phyloP scores from a whole-genome alignment of 2,888 invertebrate species.

The Eudemis profundana region DNA sequence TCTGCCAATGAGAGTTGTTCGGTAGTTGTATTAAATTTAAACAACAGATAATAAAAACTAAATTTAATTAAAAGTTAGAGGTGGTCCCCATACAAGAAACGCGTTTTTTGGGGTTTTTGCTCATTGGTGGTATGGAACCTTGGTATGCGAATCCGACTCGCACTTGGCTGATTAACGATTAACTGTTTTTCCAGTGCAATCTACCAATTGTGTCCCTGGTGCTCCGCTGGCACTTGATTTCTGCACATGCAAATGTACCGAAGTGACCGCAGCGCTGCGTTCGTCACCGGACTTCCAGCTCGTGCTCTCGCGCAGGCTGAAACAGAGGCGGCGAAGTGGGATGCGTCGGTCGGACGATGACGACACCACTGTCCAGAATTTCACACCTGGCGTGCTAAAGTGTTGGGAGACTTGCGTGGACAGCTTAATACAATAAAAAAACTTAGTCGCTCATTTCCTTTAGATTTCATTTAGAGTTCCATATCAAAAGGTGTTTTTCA shows the following conservation, averaged over 20 bases:
- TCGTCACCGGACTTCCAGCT: not conserved
- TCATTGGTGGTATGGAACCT: too few species aligned
- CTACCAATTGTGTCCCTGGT: not conserved
- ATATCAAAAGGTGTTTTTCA: too few species aligned
- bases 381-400: not conserved
- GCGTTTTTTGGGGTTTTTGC: too few species aligned
- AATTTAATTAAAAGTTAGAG: too few species aligned
- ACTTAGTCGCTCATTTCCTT: not conserved
- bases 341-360: not conserved
- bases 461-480: too few species aligned
- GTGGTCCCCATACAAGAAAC: too few species aligned
- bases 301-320: not conserved
- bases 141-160: too few species aligned
- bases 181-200: not conserved
- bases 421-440: not conserved
- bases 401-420: constrained; percentile 24
- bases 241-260: constrained; percentile 7
- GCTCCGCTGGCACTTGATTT: not conserved
- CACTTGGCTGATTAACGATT: too few species aligned
- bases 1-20: too few species aligned
- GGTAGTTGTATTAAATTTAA: too few species aligned
- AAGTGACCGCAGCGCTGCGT: not conserved
- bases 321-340: not conserved
- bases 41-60: too few species aligned
- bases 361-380: not conserved